Evolutionary conservation across 2,113 vertebrate species (phyloP), one percentile per base, ranked within the genome.

Genomic region (Forbesichthys papilliferus): DNA sequence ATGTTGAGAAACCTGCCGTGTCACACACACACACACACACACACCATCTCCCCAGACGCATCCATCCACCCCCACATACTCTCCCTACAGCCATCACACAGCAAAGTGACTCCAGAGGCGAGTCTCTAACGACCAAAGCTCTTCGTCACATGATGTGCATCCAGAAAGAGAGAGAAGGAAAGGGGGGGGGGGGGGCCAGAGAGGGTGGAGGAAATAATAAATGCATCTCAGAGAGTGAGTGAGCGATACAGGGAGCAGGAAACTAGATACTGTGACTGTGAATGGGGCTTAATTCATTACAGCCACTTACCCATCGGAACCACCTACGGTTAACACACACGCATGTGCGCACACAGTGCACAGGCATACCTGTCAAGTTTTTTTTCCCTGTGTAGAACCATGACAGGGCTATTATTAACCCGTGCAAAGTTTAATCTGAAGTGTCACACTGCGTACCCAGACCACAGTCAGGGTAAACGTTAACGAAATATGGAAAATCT

Each of bases 341-440:
- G 62, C 27, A 70, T 53, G 73, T 58, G 59, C 46, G 46, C 57
- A 53, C 75, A 71, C 75, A 66, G 46, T 53, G 48, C 75, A 71
- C 75, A 66, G 36, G 36, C 36, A 8, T 42, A 42, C 71, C 66
- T 71, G 76, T 83, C 82, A 77, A 61, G 68, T 12, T 34, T 48
- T 64, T 49, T 61, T 53, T 66, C 34, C 64, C 36, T 8, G 7
- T 82, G 74, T 83, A 55, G 13, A 51, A 57, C 58, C 68, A 69
- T 56, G 81, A 84, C 84, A 27, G 27, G 27, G 27, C 27, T 27
- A 73, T 85, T 80, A 86, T 78, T 86, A 72, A 70, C 76, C 60
- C 8, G 42, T 83, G 79, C 78, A 79, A 76, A 74, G 75, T 85
- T 81, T 72, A 79, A 87, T 88, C 80, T 61, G 47, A 86, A 79